phyloP scores from a whole-genome alignment of 2,888 invertebrate species.

The Acanthosoma haemorrhoidale region DNA sequence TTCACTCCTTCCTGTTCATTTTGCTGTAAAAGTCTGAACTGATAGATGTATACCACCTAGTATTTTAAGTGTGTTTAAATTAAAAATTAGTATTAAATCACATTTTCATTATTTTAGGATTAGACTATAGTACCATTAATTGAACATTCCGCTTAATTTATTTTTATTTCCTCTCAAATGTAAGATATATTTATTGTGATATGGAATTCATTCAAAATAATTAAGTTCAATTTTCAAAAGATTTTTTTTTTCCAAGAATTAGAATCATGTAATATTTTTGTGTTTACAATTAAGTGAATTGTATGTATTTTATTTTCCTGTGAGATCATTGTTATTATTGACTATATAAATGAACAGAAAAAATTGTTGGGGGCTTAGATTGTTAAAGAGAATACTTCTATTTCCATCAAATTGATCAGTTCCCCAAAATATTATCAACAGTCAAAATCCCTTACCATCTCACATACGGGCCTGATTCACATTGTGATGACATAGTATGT shows the following conservation, averaged over 20 bases:
- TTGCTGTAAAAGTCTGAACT: conserved; percentile 12
- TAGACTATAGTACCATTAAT: conserved; percentile 4
- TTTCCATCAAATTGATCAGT: too few relatives aligned
- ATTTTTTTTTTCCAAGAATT: conserved; percentile 6
- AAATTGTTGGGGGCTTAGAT: too few relatives aligned
- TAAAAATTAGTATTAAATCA: conserved; percentile 7
- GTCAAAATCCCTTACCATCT: too few relatives aligned
- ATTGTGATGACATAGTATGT: too few relatives aligned
- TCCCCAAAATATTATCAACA: too few relatives aligned
- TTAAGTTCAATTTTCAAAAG: neutral
- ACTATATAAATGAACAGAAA: too few relatives aligned
- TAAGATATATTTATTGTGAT: neutral
- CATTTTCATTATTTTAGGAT: conserved; percentile 9
- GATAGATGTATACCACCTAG: conserved; percentile 13
- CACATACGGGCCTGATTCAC: too few relatives aligned
- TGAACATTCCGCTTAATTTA: conserved; percentile 11
- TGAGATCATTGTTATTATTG: too few relatives aligned
- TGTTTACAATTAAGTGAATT: neutral
- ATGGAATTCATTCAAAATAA: neutral
- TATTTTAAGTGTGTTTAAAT: conserved; percentile 16
- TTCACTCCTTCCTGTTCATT: neutral
- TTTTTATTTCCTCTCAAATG: neutral
- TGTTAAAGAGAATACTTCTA: too few relatives aligned
- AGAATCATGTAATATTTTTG: conserved; percentile 9
- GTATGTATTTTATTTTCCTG: too few relatives aligned